A percentile compares a stretch with the other conserved stretches of the same genome.
These are phyloP conservation scores for Bimastos eiseni DNA, from an alignment of 2,888 invertebrate species.

Conservation along the genomic window DNA sequence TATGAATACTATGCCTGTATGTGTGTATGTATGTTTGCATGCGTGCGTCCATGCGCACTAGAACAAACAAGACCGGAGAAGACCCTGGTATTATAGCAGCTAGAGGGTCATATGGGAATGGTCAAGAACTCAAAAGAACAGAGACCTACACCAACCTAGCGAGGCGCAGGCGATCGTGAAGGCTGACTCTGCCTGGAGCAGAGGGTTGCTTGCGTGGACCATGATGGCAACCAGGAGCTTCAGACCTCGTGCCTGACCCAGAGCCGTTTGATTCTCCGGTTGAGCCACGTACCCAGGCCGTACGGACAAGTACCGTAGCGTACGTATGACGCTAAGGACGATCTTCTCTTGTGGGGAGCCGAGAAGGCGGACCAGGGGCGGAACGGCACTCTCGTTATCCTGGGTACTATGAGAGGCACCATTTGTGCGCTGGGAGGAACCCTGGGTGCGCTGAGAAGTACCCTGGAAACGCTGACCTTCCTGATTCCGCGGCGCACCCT, in stretches of 20 bases:
- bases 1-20: background rate
- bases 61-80: too few relatives aligned
- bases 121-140: background rate
- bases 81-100: too few relatives aligned
- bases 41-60: background rate
- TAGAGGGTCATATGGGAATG: background rate
- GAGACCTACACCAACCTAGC: constrained; percentile 50
- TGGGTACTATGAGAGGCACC: background rate
- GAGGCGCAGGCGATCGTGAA: constrained; percentile 56
- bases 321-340: constrained; percentile 57
- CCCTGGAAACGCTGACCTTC: background rate
- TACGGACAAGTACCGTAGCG: constrained; percentile 56
- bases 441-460: background rate
- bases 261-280: constrained; percentile 52
- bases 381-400: background rate
- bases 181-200: constrained; percentile 60
- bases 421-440: background rate
- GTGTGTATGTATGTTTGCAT: background rate
- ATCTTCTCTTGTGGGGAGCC: constrained; percentile 57
- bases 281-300: constrained; percentile 59
- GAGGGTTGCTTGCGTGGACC: constrained; percentile 56
- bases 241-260: constrained; percentile 55
- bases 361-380: constrained; percentile 54
- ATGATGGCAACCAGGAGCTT: constrained; percentile 58
- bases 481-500: too few relatives aligned